Percentiles rank a stretch among this genome's conserved stretches.
These are phyloP conservation scores for Sebastes diaconus DNA, from an alignment of 2,797 vertebrate genomes.

Conservation along the genomic window DNA sequence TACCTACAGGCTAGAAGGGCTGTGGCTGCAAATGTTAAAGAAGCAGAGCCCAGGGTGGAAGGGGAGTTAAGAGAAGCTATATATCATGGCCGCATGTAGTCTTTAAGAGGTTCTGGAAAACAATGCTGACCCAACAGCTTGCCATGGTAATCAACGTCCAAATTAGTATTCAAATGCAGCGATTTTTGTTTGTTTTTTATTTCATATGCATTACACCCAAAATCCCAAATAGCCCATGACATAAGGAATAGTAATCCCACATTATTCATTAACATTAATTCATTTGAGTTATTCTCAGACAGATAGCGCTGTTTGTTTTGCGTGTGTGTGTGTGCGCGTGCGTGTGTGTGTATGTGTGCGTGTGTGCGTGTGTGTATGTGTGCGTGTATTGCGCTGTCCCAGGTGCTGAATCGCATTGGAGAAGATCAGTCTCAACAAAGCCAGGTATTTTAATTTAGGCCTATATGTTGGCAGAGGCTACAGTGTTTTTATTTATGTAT, in stretches of 20 bases:
- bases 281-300: not conserved
- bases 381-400: too few relatives aligned
- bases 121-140: too few relatives aligned
- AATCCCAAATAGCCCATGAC: too few relatives aligned
- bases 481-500: too few relatives aligned
- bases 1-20: not conserved
- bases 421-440: not conserved
- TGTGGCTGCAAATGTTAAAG: not conserved
- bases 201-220: too few relatives aligned
- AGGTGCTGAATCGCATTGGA: too few relatives aligned
- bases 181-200: not conserved
- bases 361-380: too few relatives aligned
- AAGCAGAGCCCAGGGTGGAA: too few relatives aligned
- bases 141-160: accelerated
- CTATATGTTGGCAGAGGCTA: not conserved
- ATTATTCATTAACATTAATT: not conserved
- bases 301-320: too few relatives aligned
- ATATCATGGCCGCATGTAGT: not conserved
- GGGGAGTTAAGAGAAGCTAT: not conserved
- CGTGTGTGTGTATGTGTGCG: too few relatives aligned
- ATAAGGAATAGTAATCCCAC: not conserved
- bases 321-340: too few relatives aligned
- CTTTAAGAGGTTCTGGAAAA: not conserved
- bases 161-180: too few relatives aligned
- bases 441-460: not conserved